Conservation (phyloP, 1,140 invertebrate genomes). For the Zaprionus africanus region DNA sequence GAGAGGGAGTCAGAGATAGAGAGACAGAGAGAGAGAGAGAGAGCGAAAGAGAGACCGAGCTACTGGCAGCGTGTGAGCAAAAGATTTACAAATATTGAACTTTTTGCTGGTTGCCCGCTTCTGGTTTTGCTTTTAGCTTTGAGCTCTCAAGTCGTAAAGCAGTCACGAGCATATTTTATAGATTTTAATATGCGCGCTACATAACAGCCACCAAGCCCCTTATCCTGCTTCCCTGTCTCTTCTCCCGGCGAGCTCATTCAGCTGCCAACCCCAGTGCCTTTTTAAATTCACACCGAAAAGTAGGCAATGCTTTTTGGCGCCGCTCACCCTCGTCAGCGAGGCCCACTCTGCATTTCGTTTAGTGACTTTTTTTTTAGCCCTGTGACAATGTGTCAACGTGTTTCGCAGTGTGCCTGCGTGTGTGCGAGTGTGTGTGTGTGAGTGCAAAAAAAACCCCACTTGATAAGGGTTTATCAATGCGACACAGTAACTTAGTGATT, state of each 20-base stretch:
- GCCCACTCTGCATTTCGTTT: slow-evolving; percentile 63
- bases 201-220: slow-evolving; percentile 44
- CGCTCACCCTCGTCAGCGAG: slow-evolving; percentile 64
- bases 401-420: slow-evolving; percentile 28
- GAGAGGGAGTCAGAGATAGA: slow-evolving; percentile 9
- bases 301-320: slow-evolving; percentile 66
- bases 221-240: not conserved
- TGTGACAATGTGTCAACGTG: slow-evolving; percentile 81
- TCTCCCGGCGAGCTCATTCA: not conserved
- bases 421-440: slow-evolving; percentile 19
- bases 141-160: slow-evolving; percentile 76
- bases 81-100: slow-evolving; percentile 84
- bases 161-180: slow-evolving; percentile 82
- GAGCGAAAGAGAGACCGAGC: slow-evolving; percentile 10
- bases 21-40: slow-evolving; percentile 14
- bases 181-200: slow-evolving; percentile 80
- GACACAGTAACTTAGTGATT: slow-evolving; percentile 83
- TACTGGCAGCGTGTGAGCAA: slow-evolving; percentile 35
- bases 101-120: slow-evolving; percentile 58
- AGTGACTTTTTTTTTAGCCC: slow-evolving; percentile 66
- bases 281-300: slow-evolving; percentile 77
- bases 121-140: slow-evolving; percentile 63
- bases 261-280: slow-evolving; percentile 28
- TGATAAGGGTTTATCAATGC: slow-evolving; percentile 83
- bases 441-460: slow-evolving; percentile 54